phyloP scores from a whole-genome alignment of 1,140 invertebrate species.

The Lamellibrachia luymesi region DNA sequence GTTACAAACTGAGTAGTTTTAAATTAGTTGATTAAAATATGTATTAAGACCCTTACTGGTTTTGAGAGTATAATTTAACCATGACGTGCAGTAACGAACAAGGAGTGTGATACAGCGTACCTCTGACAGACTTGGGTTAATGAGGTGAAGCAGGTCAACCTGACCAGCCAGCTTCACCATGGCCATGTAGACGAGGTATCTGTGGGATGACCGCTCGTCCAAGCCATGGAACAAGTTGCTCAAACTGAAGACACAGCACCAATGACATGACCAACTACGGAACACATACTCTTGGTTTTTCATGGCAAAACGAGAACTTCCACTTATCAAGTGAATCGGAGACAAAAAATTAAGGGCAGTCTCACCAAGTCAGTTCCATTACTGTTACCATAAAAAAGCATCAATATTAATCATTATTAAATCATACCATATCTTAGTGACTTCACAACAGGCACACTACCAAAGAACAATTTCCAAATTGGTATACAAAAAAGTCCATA shows the following conservation, averaged over 20 bases:
- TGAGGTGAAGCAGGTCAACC: constrained; percentile 77
- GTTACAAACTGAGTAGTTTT: too few species aligned
- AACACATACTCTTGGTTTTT: not conserved
- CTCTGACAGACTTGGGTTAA: constrained; percentile 59
- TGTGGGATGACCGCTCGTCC: constrained; percentile 76
- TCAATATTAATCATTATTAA: not conserved
- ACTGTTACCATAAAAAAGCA: not conserved
- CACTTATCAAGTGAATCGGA: not conserved
- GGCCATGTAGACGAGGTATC: constrained; percentile 90
- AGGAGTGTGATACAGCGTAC: constrained; percentile 35
- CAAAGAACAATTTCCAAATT: not conserved
- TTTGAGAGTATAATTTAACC: not conserved
- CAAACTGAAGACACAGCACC: constrained; percentile 43
- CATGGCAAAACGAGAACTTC: not conserved
- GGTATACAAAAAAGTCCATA: not conserved
- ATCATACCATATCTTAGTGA: not conserved
- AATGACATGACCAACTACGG: not conserved
- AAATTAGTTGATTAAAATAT: not conserved
- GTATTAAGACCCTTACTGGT: constrained; percentile 10
- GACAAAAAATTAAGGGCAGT: not conserved
- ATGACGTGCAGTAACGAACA: not conserved
- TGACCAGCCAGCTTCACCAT: constrained; percentile 84
- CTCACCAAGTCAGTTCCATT: not conserved
- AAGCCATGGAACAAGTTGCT: constrained; percentile 81
- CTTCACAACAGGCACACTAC: not conserved